A percentile compares a stretch with the other conserved stretches of the same genome.
phyloP scores from a whole-genome alignment of 2,113 vertebrate species.

The Spilogale gracilis region DNA sequence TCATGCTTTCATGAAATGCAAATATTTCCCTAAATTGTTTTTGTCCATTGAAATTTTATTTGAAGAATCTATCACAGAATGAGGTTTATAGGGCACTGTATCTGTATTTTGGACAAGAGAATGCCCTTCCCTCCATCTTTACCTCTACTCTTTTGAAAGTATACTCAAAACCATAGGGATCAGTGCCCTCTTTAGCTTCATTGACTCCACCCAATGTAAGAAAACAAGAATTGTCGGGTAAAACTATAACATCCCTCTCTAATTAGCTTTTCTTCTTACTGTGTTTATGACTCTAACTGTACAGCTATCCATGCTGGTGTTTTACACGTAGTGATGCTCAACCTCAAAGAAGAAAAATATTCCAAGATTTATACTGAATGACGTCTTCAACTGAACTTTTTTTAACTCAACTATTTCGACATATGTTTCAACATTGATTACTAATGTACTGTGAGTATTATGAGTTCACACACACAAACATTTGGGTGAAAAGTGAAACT shows the following conservation, averaged over 20 bases:
- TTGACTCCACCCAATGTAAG: not conserved
- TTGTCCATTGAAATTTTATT: slow-evolving; percentile 25
- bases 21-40: slow-evolving; percentile 28
- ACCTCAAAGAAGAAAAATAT: not conserved
- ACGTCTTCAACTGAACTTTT: not conserved
- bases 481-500: not conserved
- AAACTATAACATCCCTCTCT: not conserved
- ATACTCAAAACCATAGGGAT: not conserved
- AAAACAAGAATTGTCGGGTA: not conserved
- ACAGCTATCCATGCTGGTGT: not conserved
- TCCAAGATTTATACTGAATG: not conserved
- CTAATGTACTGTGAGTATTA: not conserved
- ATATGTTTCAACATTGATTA: not conserved
- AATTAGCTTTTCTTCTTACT: not conserved
- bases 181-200: not conserved
- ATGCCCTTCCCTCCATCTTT: not conserved
- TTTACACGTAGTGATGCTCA: not conserved
- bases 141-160: not conserved
- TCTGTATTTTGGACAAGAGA: not conserved
- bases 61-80: slow-evolving; percentile 10
- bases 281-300: not conserved
- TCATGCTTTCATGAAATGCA: not conserved
- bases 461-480: not conserved
- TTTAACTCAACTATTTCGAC: not conserved
- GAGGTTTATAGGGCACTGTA: not conserved